phyloP scores from a whole-genome alignment of 1,140 invertebrate species.

The Trypoxylus dichotomus region DNA sequence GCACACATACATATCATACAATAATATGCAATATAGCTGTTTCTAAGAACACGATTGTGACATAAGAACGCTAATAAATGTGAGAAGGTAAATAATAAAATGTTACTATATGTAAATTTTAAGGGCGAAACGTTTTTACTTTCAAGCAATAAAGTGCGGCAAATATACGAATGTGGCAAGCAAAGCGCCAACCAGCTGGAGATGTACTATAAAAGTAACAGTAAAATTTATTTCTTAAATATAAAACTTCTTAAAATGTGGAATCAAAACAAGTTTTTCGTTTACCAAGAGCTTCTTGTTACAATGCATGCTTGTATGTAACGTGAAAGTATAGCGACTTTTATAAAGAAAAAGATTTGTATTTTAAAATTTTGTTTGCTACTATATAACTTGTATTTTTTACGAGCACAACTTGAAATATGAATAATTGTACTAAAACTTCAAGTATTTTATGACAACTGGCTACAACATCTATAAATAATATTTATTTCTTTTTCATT shows the following conservation, averaged over 20 bases:
- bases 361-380: no score
- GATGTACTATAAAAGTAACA: not conserved
- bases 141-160: not conserved
- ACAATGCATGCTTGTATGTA: not conserved
- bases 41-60: not conserved
- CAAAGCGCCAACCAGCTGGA: not conserved
- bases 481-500: no score
- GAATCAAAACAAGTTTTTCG: not conserved
- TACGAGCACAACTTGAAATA: no score
- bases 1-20: not conserved
- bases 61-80: not conserved
- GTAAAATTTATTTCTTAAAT: not conserved
- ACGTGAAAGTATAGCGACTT: not conserved
- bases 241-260: not conserved
- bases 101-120: not conserved
- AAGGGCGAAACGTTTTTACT: not conserved
- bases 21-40: not conserved
- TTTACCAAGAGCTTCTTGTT: not conserved
- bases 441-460: no score
- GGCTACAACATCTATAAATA: no score
- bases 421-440: no score
- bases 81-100: constrained; percentile 4
- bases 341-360: no score
- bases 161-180: not conserved
- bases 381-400: no score